Percentiles rank a stretch among this genome's conserved stretches.
phyloP scores from a whole-genome alignment of 1,140 invertebrate genomes.

The Eubasilissa regina region DNA sequence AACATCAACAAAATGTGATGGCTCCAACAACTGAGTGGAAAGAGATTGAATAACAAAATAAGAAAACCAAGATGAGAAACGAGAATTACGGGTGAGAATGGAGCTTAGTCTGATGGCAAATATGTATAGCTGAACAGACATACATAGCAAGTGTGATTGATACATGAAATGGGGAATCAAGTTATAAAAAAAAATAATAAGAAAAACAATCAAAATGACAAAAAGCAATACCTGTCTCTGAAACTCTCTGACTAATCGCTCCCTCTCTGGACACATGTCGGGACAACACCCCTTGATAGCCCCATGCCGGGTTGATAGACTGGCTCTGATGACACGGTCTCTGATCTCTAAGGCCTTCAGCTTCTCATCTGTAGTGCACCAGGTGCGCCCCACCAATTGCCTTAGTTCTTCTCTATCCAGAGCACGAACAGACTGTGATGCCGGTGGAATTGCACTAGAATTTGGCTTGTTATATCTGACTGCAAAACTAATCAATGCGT shows the following conservation, averaged over 20 bases:
- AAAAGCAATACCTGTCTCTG: constrained; percentile 78
- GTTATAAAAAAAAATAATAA: background rate
- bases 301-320: constrained; percentile 61
- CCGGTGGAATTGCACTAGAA: background rate
- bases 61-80: too few relatives aligned
- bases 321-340: constrained; percentile 46
- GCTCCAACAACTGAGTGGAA: too few relatives aligned
- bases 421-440: background rate
- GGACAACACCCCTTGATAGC: constrained; percentile 87
- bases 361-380: constrained; percentile 48
- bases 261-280: constrained; percentile 99
- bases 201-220: background rate
- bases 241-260: constrained; percentile 89
- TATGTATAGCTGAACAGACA: too few relatives aligned
- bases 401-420: constrained; percentile 49
- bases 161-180: background rate
- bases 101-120: too few relatives aligned
- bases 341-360: constrained; percentile 51
- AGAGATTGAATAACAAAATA: too few relatives aligned
- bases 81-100: too few relatives aligned
- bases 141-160: too few relatives aligned
- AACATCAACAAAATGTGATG: too few relatives aligned
- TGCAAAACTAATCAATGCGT: background rate
- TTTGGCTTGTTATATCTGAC: too few relatives aligned
- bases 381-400: constrained; percentile 35